Base-by-base conservation (phyloP, 2,797 vertebrate genomes). In the Eospalax fontanierii region DNA sequence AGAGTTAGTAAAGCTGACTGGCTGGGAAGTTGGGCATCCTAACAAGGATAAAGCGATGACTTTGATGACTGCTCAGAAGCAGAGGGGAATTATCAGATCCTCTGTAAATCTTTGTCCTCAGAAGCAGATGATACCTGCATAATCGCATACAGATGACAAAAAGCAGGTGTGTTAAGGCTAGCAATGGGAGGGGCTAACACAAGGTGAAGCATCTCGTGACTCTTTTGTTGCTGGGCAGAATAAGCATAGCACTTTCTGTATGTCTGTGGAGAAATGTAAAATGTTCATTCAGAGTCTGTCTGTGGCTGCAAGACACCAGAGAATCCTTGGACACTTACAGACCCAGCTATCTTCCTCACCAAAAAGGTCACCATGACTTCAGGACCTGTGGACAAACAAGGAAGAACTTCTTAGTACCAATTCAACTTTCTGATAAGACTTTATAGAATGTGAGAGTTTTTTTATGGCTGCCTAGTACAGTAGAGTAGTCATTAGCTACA, bases 401-500 rank as follows among this genome's bases (percentile, higher is more conserved):
- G 24, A 71, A 91, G 81, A 65, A 3, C 65, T 46, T 87, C 22
- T 46, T 83, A 71, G 81, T 57, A 35, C 59, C 87, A 57, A 3
- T 1, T 81, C 57, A 46, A 70, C 76, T 66, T 91, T 68, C 81
- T 73, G 6, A 0, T 33, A 63, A 79, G 38, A 89, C 30, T 90
- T 96, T 96, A 82, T 86, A 86, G 87, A 76, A 81, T 59, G 18
- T 43, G 22, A 66, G 40, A 61, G 57, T 19, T 74, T 2, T 71
- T 65, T 38, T 68, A 0, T 68, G 28, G 8, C 54, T 54, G 22
- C 28, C 4, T 6, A 28, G 9, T 24, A 65, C 28, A 16, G 0
- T n/a, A 12, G 1, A 18, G 21, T 46, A 43, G 74, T 30, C 33
- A 4, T 21, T 24, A 75, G 43, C 71, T 57, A 57, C 66, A 15